Evolutionary conservation across 1,140 invertebrate genomes (phyloP), one percentile per base, ranked within the genome.

Genomic region (Orchesella cincta): DNA sequence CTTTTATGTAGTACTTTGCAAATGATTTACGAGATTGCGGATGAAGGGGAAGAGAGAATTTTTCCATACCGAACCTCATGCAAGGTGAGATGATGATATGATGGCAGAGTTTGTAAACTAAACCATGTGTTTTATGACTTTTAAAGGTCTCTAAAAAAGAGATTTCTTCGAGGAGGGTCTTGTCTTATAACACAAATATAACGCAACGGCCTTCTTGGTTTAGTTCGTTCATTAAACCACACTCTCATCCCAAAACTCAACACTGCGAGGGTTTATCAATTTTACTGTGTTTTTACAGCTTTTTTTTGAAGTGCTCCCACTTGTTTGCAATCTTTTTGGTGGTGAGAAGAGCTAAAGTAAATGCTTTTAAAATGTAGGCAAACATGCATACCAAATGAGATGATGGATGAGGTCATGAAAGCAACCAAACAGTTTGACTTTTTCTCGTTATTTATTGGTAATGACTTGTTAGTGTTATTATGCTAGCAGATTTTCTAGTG

Each of bases 81-180:
- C 12, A n/a, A 57, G 3, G 52, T 29, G n/a, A 23, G 62, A 12
- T 18, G 62, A 29, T 67, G 62, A 67, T 26, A 18, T 67, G 8
- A n/a, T 62, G 54, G 16, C 8, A 28, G n/a, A n/a, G n/a, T 62
- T 33, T 26, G 39, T 46, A 46, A 46, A 46, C 8, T 46, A 46
- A 46, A 46, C 62, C 62, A 33, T 67, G 52, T 57, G 52, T 67
- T 67, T 67, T 67, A 67, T 23, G 62, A 67, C 62, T 67, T 67
- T 67, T 67, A 67, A 33, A 67, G 62, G 39, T 46, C 39, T 46
- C 39, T 46, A 46, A 20, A 46, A 46, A 46, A 20, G 20, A 12
- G 8, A 12, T 46, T 46, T 46, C 39, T 46, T 46, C 39, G 39
- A 46, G 39, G 39, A 33, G 8, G 62, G 62, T 67, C 31, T 26